phyloP scores from a whole-genome alignment of 2,888 invertebrate species.

The Thysanoteuthis rhombus region DNA sequence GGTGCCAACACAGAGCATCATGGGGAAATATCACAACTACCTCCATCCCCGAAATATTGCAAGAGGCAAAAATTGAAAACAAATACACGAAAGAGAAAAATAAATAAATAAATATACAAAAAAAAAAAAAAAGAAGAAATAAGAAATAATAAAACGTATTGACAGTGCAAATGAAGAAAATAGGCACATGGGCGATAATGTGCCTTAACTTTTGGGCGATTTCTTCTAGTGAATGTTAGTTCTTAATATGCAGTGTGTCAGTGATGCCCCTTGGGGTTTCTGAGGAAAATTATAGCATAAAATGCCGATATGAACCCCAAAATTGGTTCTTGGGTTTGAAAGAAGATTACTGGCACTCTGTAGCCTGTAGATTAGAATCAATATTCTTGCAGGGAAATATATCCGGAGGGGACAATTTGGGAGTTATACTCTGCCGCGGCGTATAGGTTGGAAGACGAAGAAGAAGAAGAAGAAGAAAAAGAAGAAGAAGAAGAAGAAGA shows the following conservation, averaged over 20 bases:
- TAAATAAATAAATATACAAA: too few relatives aligned
- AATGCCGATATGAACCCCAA: conserved; percentile 18
- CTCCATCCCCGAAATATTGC: too few relatives aligned
- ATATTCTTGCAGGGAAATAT: conserved; percentile 23
- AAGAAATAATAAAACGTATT: neutral
- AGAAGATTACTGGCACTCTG: conserved; percentile 18
- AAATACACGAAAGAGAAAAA: too few relatives aligned
- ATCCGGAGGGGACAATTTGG: conserved; percentile 27
- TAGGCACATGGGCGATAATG: neutral
- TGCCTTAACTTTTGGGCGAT: neutral
- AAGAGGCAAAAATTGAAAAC: too few relatives aligned
- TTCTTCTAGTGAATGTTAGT: neutral
- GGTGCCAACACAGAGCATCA: too few relatives aligned
- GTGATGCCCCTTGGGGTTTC: neutral
- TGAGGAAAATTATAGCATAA: conserved; percentile 21
- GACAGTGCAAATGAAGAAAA: neutral
- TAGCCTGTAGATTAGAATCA: conserved; percentile 26
- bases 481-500: neutral
- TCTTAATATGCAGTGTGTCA: conserved; percentile 19
- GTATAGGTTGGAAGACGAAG: neutral
- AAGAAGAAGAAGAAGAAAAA: neutral
- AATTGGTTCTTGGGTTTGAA: conserved; percentile 20
- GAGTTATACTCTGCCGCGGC: neutral
- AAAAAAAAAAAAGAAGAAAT: too few relatives aligned
- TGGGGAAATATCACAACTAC: too few relatives aligned